A percentile compares a stretch with the other conserved stretches of the same genome.
Conservation (phyloP, 2,888 invertebrate genomes). For the Dryomyza anilis region DNA sequence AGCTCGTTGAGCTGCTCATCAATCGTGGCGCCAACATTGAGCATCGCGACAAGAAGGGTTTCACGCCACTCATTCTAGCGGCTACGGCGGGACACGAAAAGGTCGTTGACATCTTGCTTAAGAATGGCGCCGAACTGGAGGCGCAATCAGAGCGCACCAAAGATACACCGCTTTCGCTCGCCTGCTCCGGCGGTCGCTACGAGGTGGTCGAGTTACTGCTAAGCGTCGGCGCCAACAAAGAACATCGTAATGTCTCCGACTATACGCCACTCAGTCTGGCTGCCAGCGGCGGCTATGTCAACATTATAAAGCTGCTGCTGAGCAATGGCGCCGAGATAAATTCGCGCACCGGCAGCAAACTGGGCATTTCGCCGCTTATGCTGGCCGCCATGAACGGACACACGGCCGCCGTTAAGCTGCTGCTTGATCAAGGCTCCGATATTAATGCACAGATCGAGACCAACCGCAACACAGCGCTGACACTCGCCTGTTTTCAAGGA, state of each 20-base stretch:
- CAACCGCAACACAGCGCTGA: slow-evolving; percentile 97
- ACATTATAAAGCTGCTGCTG: slow-evolving; percentile 92
- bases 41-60: slow-evolving; percentile 98
- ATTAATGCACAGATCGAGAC: slow-evolving; percentile 99
- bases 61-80: slow-evolving; percentile 95
- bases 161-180: slow-evolving; percentile 95
- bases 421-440: slow-evolving; percentile 97
- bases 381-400: slow-evolving; percentile 99
- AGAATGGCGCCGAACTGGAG: slow-evolving; percentile 95
- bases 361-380: slow-evolving; percentile 99
- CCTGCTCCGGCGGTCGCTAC: slow-evolving; percentile 96
- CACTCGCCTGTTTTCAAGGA: slow-evolving; percentile 98
- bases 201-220: slow-evolving; percentile 93
- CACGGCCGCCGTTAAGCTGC: slow-evolving; percentile 89
- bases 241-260: slow-evolving; percentile 98
- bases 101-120: slow-evolving; percentile 87
- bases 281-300: slow-evolving; percentile 97
- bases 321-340: slow-evolving; percentile 98
- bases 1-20: slow-evolving; percentile 89
- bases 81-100: slow-evolving; percentile 95
- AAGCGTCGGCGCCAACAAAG: slow-evolving; percentile 90
- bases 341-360: slow-evolving; percentile 93
- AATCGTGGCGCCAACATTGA: slow-evolving; percentile 95
- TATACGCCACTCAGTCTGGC: slow-evolving; percentile 99
- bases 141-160: slow-evolving; percentile 99